Base-by-base conservation (phyloP, 2,797 vertebrate genomes). In the Sternotherus odoratus region DNA sequence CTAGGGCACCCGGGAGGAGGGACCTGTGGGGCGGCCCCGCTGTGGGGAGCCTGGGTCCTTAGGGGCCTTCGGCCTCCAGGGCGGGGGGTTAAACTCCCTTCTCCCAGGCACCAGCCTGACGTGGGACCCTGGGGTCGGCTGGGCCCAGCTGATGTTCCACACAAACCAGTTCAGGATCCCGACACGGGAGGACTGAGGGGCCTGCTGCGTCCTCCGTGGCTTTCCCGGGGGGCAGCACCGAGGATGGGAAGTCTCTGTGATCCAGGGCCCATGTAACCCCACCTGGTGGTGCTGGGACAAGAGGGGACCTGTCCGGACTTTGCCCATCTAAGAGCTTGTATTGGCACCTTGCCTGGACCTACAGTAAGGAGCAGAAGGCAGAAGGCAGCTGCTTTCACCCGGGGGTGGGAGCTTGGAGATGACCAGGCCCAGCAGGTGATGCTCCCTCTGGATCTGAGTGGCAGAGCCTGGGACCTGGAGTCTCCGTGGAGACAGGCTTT, bases 1-100 rank as follows among this genome's bases (percentile, higher is more conserved):
- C 12, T 13, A 12, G 57, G 13, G 5, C 4, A 15, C 19, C 43
- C 21, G 1, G 17, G 3, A 2, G 24, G 19, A 1, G 81, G 13
- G 30, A 1, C 1, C 11, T 8, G 36, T 28, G 24, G 72, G 36
- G 36, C 21, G n/a, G n/a, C n/a, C n/a, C n/a, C n/a, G 26, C 17
- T 3, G n/a, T 10, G 8, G 12, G 23, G 5, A 28, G 43, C 8
- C 33, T 23, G 11, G 8, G 63, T 36, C 1, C 2, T 86, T 85
- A 56, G 49, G 48, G 57, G 1, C 8, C 9, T 51, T 51, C 7
- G 50, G 17, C 23, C 12, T 15, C 49, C 19, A 7, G 36, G 11
- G 30, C 8, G 33, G 30, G 53, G 8, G 50, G 28, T 16, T 39
- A 1, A 23, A 6, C n/a, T 23, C 36, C 11, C 13, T 23, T 10